These are phyloP conservation scores for Cebus imitator DNA, from an alignment of 2,113 vertebrate species.

Conservation along the genomic window DNA sequence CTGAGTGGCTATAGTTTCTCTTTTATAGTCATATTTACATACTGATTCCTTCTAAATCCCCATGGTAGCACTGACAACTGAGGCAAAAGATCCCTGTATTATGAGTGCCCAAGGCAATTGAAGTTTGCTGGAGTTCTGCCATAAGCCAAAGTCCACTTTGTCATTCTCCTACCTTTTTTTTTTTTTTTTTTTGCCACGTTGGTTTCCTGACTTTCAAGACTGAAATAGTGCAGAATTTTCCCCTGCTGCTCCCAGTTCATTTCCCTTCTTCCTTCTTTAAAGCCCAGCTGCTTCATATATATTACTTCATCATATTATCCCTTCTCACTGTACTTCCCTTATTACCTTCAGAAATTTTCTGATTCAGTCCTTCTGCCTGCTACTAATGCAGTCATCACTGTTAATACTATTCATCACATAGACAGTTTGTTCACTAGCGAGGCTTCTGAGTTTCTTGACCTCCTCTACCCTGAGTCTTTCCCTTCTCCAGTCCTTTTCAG, in stretches of 20 bases:
- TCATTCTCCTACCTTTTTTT: no score
- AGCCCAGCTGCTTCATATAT: background rate
- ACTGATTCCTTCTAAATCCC: background rate
- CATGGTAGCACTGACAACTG: no score
- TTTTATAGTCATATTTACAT: background rate
- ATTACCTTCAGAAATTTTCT: background rate
- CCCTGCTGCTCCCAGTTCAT: background rate
- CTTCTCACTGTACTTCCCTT: background rate
- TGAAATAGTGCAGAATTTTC: background rate
- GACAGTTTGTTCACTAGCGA: background rate
- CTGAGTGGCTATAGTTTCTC: background rate
- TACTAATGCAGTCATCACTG: background rate
- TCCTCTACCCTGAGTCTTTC: background rate
- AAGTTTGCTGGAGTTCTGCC: background rate
- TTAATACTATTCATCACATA: background rate
- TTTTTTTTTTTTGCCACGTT: background rate
- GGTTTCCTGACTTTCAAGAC: background rate
- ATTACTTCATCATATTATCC: rapidly evolving
- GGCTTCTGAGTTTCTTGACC: background rate
- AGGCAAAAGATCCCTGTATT: background rate
- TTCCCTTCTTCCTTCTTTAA: background rate
- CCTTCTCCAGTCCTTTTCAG: background rate
- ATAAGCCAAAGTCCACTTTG: background rate
- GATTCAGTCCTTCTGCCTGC: background rate
- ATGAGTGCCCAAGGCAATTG: background rate